Conservation (phyloP, 2,797 vertebrate genomes). For the Scarus forsteni region DNA sequence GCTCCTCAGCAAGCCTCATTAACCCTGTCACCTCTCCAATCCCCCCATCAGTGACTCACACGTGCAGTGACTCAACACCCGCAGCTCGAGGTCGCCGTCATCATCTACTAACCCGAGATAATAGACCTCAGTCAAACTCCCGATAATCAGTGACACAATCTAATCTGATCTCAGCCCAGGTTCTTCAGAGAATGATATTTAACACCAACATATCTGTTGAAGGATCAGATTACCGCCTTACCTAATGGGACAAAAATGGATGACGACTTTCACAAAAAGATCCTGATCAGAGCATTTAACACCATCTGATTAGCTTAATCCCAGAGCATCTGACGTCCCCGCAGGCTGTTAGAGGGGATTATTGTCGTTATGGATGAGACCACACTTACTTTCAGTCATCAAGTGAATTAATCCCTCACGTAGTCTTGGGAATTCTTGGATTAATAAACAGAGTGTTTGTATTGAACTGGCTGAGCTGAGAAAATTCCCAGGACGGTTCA, state of each 20-base stretch:
- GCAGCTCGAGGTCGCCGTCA: constrained; percentile 33
- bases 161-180: constrained; percentile 62
- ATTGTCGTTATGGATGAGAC: neutral
- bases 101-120: constrained; percentile 41
- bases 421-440: no score
- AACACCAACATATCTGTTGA: constrained; percentile 36
- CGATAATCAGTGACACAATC: constrained; percentile 29
- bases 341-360: neutral
- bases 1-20: constrained; percentile 65
- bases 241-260: constrained; percentile 33
- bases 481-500: no score
- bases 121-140: constrained; percentile 38
- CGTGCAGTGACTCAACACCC: constrained; percentile 72
- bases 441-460: no score
- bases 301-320: neutral
- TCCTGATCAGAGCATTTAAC: neutral
- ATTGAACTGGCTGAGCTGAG: no score
- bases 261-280: constrained; percentile 4
- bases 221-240: constrained; percentile 29
- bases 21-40: constrained; percentile 45
- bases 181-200: constrained; percentile 51
- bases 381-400: no score
- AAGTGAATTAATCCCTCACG: no score
- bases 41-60: constrained; percentile 60
- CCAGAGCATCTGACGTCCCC: no score